Base-by-base conservation (phyloP, 2,888 invertebrate genomes). In the Leucophenga montana region DNA sequence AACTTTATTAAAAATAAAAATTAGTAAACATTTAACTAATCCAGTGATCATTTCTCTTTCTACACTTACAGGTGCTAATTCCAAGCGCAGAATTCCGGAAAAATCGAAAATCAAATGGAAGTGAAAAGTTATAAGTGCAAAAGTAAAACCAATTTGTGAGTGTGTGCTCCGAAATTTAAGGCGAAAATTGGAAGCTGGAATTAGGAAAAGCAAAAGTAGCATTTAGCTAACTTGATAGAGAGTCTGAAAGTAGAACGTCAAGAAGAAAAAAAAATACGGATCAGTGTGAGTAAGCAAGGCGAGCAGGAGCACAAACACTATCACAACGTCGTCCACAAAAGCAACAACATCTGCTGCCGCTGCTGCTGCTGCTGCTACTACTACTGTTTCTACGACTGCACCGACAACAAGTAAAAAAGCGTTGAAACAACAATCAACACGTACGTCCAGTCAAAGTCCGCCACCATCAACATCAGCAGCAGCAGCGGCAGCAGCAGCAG, bases 341-440 rank as follows among this genome's bases (percentile, higher is more conserved):
- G 79, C 80, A 78, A 78, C 84, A 66, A 83, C 84, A 75, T 78
- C 84, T 75, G 77, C 80, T 77, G 82, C 85, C 75, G 83, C 82
- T 79, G 86, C 85, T 77, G 83, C 84, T 73, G 80, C 85, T 68
- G 80, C 82, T 74, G 80, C 78, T 64, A 18, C 39, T 33, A 18
- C 44, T 39, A 9, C 16, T 20, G 11, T 18, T 18, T 18, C 54
- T 11, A 18, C 54, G 22, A 14, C 54, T 20, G 39, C 39, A 39
- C 39, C 61, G 16, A 11, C 39, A n/a, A 61, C 61, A n/a, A 39
- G 61, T 61, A 61, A 61, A 39, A 18, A n/a, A 61, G 61, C 39
- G 8, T 39, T 39, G 39, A 39, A 18, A 50, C 57, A 65, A 18
- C 56, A 16, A 66, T 33, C 76, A 73, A 31, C 76, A 74, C 66